These are phyloP conservation scores for Paracanthobrama guichenoti DNA, from an alignment of 2,113 vertebrate genomes.

Conservation along the genomic window DNA sequence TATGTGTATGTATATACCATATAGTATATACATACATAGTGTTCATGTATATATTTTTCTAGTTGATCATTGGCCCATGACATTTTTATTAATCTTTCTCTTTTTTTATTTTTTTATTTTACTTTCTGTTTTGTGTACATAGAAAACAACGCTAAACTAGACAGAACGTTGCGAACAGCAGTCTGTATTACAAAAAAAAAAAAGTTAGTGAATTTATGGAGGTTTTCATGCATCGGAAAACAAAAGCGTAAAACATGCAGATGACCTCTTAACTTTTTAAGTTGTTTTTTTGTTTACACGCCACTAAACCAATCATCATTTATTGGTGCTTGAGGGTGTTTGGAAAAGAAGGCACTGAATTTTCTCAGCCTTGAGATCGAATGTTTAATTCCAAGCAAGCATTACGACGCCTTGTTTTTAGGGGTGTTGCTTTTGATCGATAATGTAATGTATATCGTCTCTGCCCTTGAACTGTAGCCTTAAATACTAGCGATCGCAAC, in stretches of 20 bases:
- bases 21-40: slow-evolving; percentile 83
- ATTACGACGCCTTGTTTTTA: neutral
- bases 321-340: neutral
- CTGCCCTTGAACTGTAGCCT: neutral
- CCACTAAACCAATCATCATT: slow-evolving; percentile 7
- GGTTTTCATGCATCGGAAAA: neutral
- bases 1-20: slow-evolving; percentile 74
- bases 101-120: slow-evolving; percentile 50
- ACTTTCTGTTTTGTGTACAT: neutral
- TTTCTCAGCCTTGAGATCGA: neutral
- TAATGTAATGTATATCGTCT: neutral
- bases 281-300: neutral
- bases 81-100: slow-evolving; percentile 47
- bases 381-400: neutral
- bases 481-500: neutral
- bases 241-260: neutral
- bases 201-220: neutral
- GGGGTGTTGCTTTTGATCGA: neutral
- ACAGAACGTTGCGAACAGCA: neutral
- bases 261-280: neutral
- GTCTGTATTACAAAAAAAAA: slow-evolving; percentile 35
- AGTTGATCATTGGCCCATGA: slow-evolving; percentile 65
- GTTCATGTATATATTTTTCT: slow-evolving; percentile 82
- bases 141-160: slow-evolving; percentile 12
- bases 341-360: neutral